Conservation (phyloP, 2,113 vertebrate genomes). For the Hystrix cristata region DNA sequence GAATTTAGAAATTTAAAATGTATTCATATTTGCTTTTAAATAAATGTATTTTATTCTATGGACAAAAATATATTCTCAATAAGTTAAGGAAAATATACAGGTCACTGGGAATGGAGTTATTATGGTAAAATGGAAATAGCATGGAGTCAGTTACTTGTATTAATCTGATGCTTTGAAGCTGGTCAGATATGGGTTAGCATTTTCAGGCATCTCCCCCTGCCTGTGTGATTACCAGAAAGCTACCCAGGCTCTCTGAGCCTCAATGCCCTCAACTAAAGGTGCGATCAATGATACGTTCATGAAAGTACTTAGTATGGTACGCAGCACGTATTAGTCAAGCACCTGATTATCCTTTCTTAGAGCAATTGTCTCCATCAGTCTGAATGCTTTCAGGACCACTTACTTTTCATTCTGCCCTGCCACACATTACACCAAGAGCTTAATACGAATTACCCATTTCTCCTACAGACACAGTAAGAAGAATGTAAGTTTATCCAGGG, state of each 20-base stretch:
- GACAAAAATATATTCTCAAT: background rate
- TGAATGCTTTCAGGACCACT: background rate
- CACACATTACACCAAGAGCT: background rate
- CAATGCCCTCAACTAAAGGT: background rate
- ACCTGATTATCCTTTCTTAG: slow-evolving; percentile 1
- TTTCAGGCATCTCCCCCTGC: background rate
- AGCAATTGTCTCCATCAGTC: background rate
- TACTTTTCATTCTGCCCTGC: background rate
- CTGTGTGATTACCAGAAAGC: background rate
- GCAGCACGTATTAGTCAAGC: background rate
- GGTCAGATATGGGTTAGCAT: background rate
- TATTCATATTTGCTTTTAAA: background rate
- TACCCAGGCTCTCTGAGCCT: background rate
- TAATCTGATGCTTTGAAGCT: background rate
- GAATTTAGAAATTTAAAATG: background rate
- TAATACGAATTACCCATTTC: background rate
- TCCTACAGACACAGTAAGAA: background rate
- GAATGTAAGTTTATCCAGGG: background rate
- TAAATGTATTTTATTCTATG: background rate
- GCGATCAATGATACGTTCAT: background rate
- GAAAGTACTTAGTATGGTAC: background rate
- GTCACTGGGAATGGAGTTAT: background rate
- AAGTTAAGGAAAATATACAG: background rate
- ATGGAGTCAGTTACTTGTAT: background rate
- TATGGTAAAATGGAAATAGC: background rate